Conservation (phyloP, 2,888 invertebrate genomes). For the Phyto melanocephala region DNA sequence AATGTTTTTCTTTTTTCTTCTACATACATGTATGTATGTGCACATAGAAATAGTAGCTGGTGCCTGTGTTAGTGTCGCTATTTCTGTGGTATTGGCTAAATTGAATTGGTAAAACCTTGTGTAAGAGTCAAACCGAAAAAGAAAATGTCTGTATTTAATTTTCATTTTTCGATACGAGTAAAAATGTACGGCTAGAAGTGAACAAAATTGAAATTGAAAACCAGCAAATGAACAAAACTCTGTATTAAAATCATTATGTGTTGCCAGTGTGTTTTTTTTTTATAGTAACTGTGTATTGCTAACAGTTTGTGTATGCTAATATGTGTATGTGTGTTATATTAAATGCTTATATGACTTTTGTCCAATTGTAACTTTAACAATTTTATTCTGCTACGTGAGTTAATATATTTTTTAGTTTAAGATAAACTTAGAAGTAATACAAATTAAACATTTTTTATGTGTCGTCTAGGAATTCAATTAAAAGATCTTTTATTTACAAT, state of each 20-base stretch:
- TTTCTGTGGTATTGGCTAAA: slow-evolving; percentile 50
- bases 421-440: not conserved
- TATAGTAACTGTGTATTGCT: not conserved
- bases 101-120: slow-evolving; percentile 46
- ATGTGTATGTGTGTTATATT: not conserved
- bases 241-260: slow-evolving; percentile 45
- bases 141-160: slow-evolving; percentile 11
- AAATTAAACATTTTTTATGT: not conserved
- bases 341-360: slow-evolving; percentile 35
- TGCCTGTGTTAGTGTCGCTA: not conserved
- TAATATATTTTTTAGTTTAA: not conserved
- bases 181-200: not conserved
- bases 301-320: not conserved
- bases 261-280: slow-evolving; percentile 8
- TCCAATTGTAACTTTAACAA: slow-evolving; percentile 39
- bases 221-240: slow-evolving; percentile 48
- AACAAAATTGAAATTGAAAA: slow-evolving; percentile 53
- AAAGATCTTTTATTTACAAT: no score
- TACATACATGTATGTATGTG: not conserved
- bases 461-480: slow-evolving; percentile 19
- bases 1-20: not conserved
- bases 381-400: slow-evolving; percentile 34
- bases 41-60: slow-evolving; percentile 7
- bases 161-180: not conserved
- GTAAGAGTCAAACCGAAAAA: slow-evolving; percentile 33